Conservation (phyloP, 1,140 invertebrate genomes). For the Drosophila nikananu region DNA sequence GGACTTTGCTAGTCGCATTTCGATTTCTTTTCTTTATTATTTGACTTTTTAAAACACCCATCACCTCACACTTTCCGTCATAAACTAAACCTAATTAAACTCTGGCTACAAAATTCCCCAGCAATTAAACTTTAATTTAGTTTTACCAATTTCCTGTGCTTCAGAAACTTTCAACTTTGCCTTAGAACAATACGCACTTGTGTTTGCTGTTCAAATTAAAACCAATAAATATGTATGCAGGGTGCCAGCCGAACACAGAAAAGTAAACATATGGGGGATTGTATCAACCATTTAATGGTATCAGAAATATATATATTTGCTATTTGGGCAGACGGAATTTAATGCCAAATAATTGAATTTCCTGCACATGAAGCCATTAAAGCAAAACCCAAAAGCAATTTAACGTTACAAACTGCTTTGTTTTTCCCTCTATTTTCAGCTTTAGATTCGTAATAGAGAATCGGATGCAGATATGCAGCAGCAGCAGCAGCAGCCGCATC, state of each 20-base stretch:
- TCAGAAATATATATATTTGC: constrained; percentile 21
- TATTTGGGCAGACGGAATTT: constrained; percentile 18
- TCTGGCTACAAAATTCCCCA: neutral
- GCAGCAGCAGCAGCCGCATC: constrained; percentile 25
- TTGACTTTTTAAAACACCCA: neutral
- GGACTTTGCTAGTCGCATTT: neutral
- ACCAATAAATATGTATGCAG: constrained; percentile 13
- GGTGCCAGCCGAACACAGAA: neutral
- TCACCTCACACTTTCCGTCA: neutral
- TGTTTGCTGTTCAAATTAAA: constrained; percentile 7
- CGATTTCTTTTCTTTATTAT: neutral
- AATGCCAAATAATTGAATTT: constrained; percentile 21
- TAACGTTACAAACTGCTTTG: constrained; percentile 16
- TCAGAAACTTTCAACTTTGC: constrained; percentile 2
- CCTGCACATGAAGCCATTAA: constrained; percentile 23
- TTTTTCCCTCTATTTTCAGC: constrained; percentile 50
- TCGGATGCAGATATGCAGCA: constrained; percentile 42
- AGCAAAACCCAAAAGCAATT: constrained; percentile 30
- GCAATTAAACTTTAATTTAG: constrained; percentile 11
- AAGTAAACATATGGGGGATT: constrained; percentile 24
- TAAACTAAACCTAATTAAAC: neutral
- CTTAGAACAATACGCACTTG: constrained; percentile 2
- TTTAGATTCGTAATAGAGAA: neutral
- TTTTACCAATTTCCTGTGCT: neutral
- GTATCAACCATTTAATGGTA: constrained; percentile 15